A percentile compares a stretch with the other conserved stretches of the same genome.
Evolutionary conservation across 2,888 invertebrate species (phyloP).

Genomic region (Epistrophe eligans): DNA sequence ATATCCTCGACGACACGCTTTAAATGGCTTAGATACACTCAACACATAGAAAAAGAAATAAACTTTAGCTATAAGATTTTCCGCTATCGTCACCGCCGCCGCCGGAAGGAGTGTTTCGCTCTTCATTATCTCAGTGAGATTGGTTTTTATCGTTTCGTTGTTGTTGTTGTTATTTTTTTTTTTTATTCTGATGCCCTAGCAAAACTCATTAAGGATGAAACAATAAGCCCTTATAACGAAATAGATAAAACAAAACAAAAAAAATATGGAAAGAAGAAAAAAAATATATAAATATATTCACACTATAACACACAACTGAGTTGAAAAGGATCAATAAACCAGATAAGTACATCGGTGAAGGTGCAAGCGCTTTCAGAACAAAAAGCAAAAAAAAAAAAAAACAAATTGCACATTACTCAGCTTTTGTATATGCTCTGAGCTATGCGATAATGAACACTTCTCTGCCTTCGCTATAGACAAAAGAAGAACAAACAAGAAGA

Average conservation of each 20-base stretch:
- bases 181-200: conserved; percentile 6
- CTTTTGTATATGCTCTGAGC: conserved; percentile 40
- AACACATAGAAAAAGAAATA: conserved; percentile 11
- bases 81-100: neutral
- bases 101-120: conserved; percentile 53
- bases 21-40: conserved; percentile 21
- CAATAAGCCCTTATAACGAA: conserved; percentile 58
- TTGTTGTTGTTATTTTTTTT: conserved; percentile 11
- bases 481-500: conserved; percentile 9
- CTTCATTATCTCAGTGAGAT: conserved; percentile 55
- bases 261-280: conserved; percentile 11
- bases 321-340: conserved; percentile 71
- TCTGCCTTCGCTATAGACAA: conserved; percentile 39
- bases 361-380: conserved; percentile 22
- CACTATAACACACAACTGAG: conserved; percentile 50
- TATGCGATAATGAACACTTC: conserved; percentile 61
- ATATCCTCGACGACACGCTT: conserved; percentile 55
- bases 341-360: conserved; percentile 59
- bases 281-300: conserved; percentile 47
- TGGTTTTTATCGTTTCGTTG: conserved; percentile 47
- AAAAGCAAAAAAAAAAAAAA: conserved; percentile 19
- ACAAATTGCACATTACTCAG: conserved; percentile 60
- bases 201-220: conserved; percentile 72
- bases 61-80: conserved; percentile 51
- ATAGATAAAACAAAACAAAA: conserved; percentile 4